Conservation (phyloP, 2,797 vertebrate genomes). For the Rallus crepitans region DNA sequence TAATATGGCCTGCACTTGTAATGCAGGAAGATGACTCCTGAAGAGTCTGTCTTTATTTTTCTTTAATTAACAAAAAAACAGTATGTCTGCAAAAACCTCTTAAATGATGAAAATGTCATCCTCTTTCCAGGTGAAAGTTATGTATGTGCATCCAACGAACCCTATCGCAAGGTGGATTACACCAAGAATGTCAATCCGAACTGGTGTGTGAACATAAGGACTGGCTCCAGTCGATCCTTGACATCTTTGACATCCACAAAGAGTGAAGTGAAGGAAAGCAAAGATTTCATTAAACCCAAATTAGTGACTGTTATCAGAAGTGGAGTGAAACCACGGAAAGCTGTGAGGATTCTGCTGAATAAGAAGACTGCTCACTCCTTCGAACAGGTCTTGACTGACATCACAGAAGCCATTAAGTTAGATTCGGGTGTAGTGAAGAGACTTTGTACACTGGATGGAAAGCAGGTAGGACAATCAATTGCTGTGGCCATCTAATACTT, state of each 20-base stretch:
- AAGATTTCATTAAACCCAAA: conserved; percentile 98
- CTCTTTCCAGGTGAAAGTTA: conserved; percentile 92
- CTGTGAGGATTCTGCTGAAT: conserved; percentile 95
- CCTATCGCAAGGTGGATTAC: conserved; percentile 94
- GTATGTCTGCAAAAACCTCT: not conserved
- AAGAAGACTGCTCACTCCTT: conserved; percentile 99
- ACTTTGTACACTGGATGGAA: conserved; percentile 95
- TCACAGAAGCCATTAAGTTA: conserved; percentile 97
- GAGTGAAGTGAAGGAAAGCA: conserved; percentile 88
- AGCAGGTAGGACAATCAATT: conserved; percentile 86
- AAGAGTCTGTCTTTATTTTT: not conserved
- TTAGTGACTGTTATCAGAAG: conserved; percentile 97
- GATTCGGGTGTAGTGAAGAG: conserved; percentile 96
- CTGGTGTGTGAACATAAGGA: conserved; percentile 94
- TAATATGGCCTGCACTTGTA: not conserved
- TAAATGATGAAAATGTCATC: not conserved
- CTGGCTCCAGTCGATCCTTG: conserved; percentile 85
- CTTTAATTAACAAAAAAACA: not conserved
- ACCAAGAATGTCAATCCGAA: conserved; percentile 95
- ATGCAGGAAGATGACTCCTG: not conserved
- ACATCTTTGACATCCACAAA: conserved; percentile 82
- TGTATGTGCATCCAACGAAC: conserved; percentile 95
- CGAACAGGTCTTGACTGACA: conserved; percentile 96
- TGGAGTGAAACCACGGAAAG: conserved; percentile 96
- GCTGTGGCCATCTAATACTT: not conserved